phyloP scores from a whole-genome alignment of 2,888 invertebrate species.

The Agonopterix heracliana region DNA sequence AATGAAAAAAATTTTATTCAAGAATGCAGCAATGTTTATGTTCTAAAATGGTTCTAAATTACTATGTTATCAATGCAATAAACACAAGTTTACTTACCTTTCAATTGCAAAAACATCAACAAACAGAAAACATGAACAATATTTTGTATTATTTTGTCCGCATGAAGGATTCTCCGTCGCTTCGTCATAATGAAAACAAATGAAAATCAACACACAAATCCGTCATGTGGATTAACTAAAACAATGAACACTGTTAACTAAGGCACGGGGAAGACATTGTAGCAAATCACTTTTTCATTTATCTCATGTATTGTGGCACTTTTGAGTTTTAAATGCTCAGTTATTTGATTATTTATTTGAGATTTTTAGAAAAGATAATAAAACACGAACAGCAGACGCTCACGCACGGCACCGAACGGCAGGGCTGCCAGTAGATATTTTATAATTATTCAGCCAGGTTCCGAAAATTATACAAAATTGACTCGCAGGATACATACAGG shows the following conservation, averaged over 20 bases:
- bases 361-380: neutral
- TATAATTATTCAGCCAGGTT: no score
- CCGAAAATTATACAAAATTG: no score
- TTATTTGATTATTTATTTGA: neutral
- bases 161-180: constrained; percentile 67
- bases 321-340: neutral
- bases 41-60: no score
- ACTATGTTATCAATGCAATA: no score
- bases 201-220: constrained; percentile 21
- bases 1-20: no score
- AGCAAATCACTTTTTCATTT: neutral
- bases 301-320: neutral
- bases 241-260: constrained; percentile 5
- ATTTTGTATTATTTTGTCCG: constrained; percentile 70
- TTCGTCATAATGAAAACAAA: constrained; percentile 73
- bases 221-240: constrained; percentile 7
- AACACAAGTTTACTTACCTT: constrained; percentile 36
- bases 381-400: neutral
- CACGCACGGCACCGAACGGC: no score
- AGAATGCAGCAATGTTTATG: no score
- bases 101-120: constrained; percentile 67
- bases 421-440: no score
- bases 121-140: constrained; percentile 63
- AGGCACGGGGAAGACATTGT: constrained; percentile 7
- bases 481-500: no score